Evolutionary conservation across 2,797 vertebrate species (phyloP).

Genomic region (Meriones psammophilus): DNA sequence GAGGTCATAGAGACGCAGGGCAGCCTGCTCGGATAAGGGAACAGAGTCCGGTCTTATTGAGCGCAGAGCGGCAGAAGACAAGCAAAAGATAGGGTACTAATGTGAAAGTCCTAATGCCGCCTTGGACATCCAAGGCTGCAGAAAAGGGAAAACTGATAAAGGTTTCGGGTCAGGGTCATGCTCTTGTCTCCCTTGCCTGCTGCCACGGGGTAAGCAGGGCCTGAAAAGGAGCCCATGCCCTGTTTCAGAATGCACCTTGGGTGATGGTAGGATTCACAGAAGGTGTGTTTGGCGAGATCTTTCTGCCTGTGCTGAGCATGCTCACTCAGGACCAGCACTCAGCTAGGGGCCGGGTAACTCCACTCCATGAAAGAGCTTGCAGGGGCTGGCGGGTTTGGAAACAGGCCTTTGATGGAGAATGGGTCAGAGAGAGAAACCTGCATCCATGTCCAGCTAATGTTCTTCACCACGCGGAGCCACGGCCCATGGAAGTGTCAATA

Average conservation of each 20-base stretch:
- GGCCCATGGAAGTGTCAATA: neutral
- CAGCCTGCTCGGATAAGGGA: neutral
- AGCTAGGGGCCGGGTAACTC: neutral
- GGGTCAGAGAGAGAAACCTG: neutral
- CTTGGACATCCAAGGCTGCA: neutral
- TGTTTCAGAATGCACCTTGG: neutral
- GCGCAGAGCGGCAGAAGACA: neutral
- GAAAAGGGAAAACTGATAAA: neutral
- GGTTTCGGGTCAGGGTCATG: neutral
- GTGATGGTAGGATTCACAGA: fast-evolving
- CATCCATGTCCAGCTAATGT: neutral
- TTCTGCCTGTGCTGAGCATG: neutral
- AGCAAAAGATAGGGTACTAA: neutral
- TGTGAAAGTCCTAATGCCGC: neutral
- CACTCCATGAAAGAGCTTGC: neutral
- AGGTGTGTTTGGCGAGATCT: neutral
- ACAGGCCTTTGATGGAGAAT: neutral
- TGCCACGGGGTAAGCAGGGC: neutral
- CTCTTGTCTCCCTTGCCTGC: neutral
- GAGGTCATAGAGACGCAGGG: neutral
- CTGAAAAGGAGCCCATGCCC: neutral
- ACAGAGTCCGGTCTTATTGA: neutral
- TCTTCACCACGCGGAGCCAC: neutral
- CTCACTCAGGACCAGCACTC: neutral
- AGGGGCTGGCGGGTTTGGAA: neutral